These are phyloP conservation scores for Hormiphora californensis DNA, from an alignment of 37 sponge, comb jelly and placozoan species.

Conservation along the genomic window DNA sequence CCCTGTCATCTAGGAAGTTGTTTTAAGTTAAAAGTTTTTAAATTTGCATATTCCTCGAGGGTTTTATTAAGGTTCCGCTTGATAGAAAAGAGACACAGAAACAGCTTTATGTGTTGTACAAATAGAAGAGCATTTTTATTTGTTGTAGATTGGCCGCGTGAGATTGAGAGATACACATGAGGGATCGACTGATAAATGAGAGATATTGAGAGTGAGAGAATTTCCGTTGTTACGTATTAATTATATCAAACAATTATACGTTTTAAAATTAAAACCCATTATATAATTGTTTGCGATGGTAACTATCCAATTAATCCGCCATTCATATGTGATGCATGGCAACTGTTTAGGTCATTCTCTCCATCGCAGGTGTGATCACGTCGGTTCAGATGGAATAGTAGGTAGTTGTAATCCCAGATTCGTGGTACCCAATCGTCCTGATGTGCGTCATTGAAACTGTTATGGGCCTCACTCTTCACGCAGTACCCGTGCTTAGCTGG, in stretches of 20 bases:
- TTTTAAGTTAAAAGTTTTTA: not conserved
- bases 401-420: conserved; percentile 55
- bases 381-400: conserved; percentile 39
- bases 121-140: not conserved
- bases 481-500: too few species aligned
- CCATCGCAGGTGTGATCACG: not conserved
- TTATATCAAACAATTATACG: not conserved
- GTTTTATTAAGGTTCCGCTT: not conserved
- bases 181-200: too few species aligned
- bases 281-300: not conserved
- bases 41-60: not conserved
- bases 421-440: conserved; percentile 24
- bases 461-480: conserved; percentile 25
- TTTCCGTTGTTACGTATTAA: conserved; percentile 54
- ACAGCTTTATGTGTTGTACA: not conserved
- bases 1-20: not conserved
- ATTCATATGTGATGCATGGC: conserved; percentile 19
- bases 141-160: too few species aligned
- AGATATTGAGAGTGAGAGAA: too few species aligned
- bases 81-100: not conserved
- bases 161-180: too few species aligned
- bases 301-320: not conserved
- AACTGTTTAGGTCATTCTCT: not conserved
- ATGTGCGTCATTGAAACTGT: conserved; percentile 3
- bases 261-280: not conserved